Evolutionary conservation across 2,888 invertebrate genomes (phyloP), one percentile per base, ranked within the genome.

Genomic region (Orthosia gothica): DNA sequence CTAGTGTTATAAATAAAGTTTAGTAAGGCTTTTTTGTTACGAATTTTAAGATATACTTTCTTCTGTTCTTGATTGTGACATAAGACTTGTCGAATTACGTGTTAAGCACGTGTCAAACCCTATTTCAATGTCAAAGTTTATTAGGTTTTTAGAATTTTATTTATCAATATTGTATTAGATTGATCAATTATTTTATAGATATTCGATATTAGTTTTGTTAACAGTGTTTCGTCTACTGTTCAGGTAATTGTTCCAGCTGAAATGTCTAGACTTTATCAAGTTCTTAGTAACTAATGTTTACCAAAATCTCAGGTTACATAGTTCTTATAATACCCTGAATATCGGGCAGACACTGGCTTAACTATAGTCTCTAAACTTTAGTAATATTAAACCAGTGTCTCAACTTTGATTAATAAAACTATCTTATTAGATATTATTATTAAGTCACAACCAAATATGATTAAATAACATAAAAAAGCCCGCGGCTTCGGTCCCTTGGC

Each of bases 381-480:
- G 11, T 26, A 20, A 68, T 49, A 58, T 74, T 63, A 58, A 61
- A 64, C 54, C 23, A 45, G 49, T 61, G 13, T 55, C 40, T 20
- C 1, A 62, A 47, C 40, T 52, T 32, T 16, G 32, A 47, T 13
- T 20, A 18, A 57, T 47, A 65, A 59, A 74, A 70, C 79, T 70
- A 59, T 55, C 26, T 58, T n/a, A 40, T 52, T 66, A 50, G 32
- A 65, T 66, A 55, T 65, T 18, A 65, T 47, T 66, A 26, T 74
- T 62, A 26, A 66, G 74, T 55, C 66, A 63, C 18, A 52, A 20
- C 20, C 52, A 70, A 66, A 73, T 66, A 49, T 54, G 26, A 26
- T 26, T 26, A 26, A n/a, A n/a, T n/a, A n/a, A n/a, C n/a, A n/a
- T n/a, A n/a, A n/a, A n/a, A n/a, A n/a, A n/a, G n/a, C n/a, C n/a